Conservation (phyloP, 92 coral and sea anemone species). For the Virgularia gustaviana region DNA sequence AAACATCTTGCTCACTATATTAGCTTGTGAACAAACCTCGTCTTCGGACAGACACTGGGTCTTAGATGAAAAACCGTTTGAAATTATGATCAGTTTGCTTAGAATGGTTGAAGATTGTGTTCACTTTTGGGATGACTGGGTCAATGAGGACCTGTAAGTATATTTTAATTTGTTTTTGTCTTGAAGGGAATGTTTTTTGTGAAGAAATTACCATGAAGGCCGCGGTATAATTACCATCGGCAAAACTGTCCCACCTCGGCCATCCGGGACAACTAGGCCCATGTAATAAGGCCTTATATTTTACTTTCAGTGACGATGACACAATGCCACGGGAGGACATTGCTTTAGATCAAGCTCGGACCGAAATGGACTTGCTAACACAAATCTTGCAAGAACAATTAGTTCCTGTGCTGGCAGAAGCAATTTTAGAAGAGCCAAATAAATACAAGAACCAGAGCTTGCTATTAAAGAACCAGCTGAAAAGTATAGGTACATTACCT, state of each 20-base stretch:
- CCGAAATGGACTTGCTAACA: conserved; percentile 8
- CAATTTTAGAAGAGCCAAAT: neutral
- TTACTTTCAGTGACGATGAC: neutral
- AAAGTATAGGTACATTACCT: neutral
- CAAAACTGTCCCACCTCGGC: too few relatives aligned
- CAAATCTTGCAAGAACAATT: conserved; percentile 16
- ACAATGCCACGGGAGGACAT: neutral
- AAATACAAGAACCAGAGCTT: neutral
- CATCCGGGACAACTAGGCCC: neutral
- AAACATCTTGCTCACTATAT: conserved; percentile 3
- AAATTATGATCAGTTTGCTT: conserved; percentile 7
- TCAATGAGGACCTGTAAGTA: too few relatives aligned
- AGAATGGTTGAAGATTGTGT: conserved; percentile 18
- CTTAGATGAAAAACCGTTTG: conserved; percentile 13
- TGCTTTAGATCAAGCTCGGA: conserved; percentile 20
- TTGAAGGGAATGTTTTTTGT: too few relatives aligned
- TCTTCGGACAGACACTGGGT: conserved; percentile 8
- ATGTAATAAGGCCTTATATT: neutral
- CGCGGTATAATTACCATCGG: neutral
- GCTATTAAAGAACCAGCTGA: neutral
- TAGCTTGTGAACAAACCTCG: conserved; percentile 9
- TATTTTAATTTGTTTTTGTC: neutral
- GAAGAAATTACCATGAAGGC: too few relatives aligned
- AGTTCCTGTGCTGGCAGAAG: conserved; percentile 15
- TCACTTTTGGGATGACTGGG: conserved; percentile 37